These are phyloP conservation scores for Sclerurus mexicanus DNA, from an alignment of 2,113 vertebrate species.

Conservation along the genomic window DNA sequence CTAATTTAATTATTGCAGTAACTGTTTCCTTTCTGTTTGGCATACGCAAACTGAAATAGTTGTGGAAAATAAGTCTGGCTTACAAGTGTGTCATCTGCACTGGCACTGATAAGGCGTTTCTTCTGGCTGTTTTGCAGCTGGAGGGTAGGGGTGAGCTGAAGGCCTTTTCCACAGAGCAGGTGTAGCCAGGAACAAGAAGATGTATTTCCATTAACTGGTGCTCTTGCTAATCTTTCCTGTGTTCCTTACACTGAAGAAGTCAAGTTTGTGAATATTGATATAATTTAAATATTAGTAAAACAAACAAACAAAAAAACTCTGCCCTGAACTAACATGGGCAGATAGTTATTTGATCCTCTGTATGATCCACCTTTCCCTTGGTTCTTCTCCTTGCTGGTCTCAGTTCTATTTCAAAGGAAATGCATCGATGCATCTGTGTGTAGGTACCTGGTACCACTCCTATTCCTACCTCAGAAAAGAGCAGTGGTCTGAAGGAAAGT, in stretches of 20 bases:
- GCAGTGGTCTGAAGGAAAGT: neutral
- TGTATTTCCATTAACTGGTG: neutral
- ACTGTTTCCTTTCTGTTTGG: neutral
- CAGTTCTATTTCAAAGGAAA: neutral
- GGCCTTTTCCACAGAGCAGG: neutral
- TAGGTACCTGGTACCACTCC: neutral
- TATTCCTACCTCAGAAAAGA: neutral
- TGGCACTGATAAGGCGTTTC: neutral
- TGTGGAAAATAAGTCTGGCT: neutral
- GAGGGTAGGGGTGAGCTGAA: neutral
- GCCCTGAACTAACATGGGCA: neutral
- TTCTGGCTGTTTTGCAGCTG: neutral
- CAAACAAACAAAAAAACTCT: rapidly evolving
- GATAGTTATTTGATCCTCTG: neutral
- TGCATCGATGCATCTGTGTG: neutral
- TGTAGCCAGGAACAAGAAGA: neutral
- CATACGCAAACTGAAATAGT: neutral
- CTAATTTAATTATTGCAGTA: neutral
- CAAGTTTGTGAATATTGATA: neutral
- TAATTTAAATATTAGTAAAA: neutral
- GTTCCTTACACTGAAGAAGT: neutral
- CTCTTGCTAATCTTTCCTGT: neutral
- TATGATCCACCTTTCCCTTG: neutral
- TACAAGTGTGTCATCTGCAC: neutral
- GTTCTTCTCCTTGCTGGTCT: neutral